A percentile compares a stretch with the other conserved stretches of the same genome.
Evolutionary conservation across 1,140 invertebrate species (phyloP).

Genomic region (Rhagoletis pomonella): DNA sequence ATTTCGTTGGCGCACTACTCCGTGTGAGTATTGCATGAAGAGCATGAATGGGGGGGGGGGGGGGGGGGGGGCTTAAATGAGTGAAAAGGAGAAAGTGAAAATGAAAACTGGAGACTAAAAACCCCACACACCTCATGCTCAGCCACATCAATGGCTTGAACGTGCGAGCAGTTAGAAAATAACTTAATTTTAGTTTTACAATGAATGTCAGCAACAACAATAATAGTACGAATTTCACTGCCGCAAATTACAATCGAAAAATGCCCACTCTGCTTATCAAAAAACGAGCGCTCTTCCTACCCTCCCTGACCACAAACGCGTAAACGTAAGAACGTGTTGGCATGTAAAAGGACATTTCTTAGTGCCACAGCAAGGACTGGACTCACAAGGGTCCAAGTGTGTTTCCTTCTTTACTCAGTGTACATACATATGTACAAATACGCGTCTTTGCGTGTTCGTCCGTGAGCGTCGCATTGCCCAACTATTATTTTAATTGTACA

Average conservation of each 20-base stretch:
- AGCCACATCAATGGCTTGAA: not conserved
- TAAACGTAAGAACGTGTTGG: not conserved
- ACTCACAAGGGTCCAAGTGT: not conserved
- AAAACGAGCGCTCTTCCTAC: not conserved
- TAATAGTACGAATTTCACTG: not conserved
- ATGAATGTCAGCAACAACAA: not conserved
- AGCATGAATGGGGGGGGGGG: no score
- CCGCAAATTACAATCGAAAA: not conserved
- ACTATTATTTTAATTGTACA: conserved; percentile 28
- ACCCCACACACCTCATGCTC: not conserved
- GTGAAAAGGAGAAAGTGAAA: not conserved
- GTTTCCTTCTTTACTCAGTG: not conserved
- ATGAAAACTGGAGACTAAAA: not conserved
- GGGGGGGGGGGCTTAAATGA: no score
- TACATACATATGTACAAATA: not conserved
- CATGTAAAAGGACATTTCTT: conserved; percentile 8
- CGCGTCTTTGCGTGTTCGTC: not conserved
- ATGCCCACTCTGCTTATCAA: not conserved
- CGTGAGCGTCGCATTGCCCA: not conserved
- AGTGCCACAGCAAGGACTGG: not conserved
- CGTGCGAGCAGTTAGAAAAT: conserved; percentile 28
- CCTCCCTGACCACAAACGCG: not conserved
- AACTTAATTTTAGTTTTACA: conserved; percentile 38
- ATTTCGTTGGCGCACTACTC: no score
- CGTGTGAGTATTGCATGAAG: no score